phyloP scores from a whole-genome alignment of 2,888 invertebrate genomes.

The Euproctis similis region DNA sequence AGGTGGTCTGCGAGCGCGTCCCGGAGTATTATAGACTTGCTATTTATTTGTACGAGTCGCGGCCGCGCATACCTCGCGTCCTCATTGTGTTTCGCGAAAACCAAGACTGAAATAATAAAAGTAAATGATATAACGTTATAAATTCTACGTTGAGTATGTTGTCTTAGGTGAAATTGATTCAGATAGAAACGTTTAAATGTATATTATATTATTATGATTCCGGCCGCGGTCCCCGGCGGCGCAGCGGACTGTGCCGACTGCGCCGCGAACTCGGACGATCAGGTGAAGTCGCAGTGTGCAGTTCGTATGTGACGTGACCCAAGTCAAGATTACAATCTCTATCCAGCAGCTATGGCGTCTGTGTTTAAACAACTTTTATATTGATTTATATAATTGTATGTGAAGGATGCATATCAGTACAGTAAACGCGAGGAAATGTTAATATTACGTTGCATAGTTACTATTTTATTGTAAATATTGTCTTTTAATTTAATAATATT shows the following conservation, averaged over 20 bases:
- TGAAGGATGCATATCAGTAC: constrained; percentile 71
- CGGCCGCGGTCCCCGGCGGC: constrained; percentile 16
- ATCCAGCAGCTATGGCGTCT: constrained; percentile 66
- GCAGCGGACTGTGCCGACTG: too few relatives aligned
- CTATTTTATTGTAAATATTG: constrained; percentile 73
- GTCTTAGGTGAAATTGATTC: constrained; percentile 73
- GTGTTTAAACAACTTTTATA: constrained; percentile 76
- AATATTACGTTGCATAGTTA: constrained; percentile 69
- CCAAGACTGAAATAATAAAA: constrained; percentile 75
- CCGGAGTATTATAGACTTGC: constrained; percentile 68
- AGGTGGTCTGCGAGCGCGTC: constrained; percentile 45
- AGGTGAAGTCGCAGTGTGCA: constrained; percentile 64
- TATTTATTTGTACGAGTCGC: constrained; percentile 67
- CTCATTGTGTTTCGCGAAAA: constrained; percentile 67
- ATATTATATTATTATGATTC: constrained; percentile 67
- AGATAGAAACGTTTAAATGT: constrained; percentile 69
- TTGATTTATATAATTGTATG: constrained; percentile 55
- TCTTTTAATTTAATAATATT: constrained; percentile 68
- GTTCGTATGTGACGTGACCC: constrained; percentile 64
- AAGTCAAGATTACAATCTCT: constrained; percentile 61
- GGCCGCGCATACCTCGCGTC: constrained; percentile 53
- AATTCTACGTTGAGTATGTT: constrained; percentile 70
- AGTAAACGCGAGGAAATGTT: constrained; percentile 63
- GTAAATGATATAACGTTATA: constrained; percentile 68
- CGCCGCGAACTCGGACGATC: constrained; percentile 12